Evolutionary conservation across 2,113 vertebrate genomes (phyloP).

Genomic region (Ciconia boyciana): DNA sequence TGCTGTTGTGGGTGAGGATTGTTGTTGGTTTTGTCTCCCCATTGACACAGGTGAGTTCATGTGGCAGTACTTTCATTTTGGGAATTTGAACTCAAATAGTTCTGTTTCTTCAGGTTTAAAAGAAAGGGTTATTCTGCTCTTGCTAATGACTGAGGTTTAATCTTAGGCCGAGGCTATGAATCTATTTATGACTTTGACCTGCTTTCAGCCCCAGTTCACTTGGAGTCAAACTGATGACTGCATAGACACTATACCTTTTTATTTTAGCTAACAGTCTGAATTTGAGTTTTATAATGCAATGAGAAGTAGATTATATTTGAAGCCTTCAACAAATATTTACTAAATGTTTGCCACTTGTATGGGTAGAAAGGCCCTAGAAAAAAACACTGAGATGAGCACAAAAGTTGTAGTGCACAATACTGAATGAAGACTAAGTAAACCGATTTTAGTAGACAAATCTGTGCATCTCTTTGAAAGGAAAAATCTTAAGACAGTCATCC

Average conservation of each 20-base stretch:
- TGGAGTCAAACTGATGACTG: neutral
- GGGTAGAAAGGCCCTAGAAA: neutral
- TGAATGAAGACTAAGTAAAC: neutral
- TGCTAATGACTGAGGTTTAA: neutral
- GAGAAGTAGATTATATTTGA: neutral
- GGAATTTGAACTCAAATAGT: neutral
- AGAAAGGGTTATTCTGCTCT: neutral
- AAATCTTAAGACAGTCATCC: neutral
- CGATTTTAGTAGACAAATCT: neutral
- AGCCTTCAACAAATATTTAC: conserved; percentile 5
- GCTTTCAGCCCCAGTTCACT: neutral
- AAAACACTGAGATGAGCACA: neutral
- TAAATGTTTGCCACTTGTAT: neutral
- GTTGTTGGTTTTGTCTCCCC: neutral
- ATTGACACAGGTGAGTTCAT: neutral
- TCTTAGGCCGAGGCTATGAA: neutral
- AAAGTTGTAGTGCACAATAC: neutral
- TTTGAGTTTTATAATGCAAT: neutral
- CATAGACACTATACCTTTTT: neutral
- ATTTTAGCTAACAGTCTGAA: neutral
- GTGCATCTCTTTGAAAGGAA: neutral
- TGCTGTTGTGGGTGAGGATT: neutral
- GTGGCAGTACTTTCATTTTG: neutral
- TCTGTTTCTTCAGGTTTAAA: neutral
- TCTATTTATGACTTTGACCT: neutral